These are phyloP conservation scores for Mythimna vitellina DNA, from an alignment of 2,888 invertebrate genomes.

Conservation along the genomic window DNA sequence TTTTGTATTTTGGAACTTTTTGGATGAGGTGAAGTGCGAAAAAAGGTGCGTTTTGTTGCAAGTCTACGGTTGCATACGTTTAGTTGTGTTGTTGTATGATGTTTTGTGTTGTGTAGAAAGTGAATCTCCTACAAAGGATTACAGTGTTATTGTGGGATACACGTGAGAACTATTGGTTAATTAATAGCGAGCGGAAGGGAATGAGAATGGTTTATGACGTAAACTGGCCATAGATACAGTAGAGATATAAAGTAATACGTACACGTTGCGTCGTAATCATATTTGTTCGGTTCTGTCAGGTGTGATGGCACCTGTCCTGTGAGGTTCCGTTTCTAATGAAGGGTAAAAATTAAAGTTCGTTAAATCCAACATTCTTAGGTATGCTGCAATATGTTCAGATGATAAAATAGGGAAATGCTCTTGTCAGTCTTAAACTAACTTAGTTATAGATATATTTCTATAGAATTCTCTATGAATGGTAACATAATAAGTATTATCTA, in stretches of 20 bases:
- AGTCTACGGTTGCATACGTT: slow-evolving; percentile 46
- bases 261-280: slow-evolving; percentile 37
- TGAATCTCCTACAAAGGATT: slow-evolving; percentile 78
- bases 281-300: slow-evolving; percentile 56
- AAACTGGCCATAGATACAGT: slow-evolving; percentile 34
- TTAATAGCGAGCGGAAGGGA: slow-evolving; percentile 65
- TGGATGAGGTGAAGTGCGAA: slow-evolving; percentile 66
- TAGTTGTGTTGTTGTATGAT: slow-evolving; percentile 21
- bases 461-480: neutral
- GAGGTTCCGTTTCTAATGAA: slow-evolving; percentile 54
- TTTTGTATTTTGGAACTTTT: slow-evolving; percentile 61
- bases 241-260: slow-evolving; percentile 11
- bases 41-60: slow-evolving; percentile 56
- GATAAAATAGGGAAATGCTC: neutral
- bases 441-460: neutral
- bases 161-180: slow-evolving; percentile 72
- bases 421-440: neutral
- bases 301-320: slow-evolving; percentile 58
- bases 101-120: slow-evolving; percentile 73
- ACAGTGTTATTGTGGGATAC: slow-evolving; percentile 77
- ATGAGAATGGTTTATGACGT: slow-evolving; percentile 62
- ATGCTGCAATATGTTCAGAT: neutral
- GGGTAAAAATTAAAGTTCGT: slow-evolving; percentile 34
- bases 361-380: slow-evolving; percentile 26
- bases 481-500: neutral